Base-by-base conservation (phyloP, 2,113 vertebrate species). In the Sminthopsis crassicaudata region DNA sequence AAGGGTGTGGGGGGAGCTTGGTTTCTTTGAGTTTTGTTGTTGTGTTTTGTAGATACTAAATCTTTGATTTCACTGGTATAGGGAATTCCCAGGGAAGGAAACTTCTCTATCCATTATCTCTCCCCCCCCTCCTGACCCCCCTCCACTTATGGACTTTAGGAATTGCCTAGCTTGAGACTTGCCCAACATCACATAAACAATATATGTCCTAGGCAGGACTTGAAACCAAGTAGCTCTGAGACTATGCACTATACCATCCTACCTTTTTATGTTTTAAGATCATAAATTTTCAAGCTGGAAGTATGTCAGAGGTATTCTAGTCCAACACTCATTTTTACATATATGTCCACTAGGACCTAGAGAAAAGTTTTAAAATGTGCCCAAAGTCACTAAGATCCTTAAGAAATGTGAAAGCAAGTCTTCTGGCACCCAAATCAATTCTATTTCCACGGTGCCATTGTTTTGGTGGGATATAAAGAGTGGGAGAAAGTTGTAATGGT, bases 401-500 rank as follows among this genome's bases (percentile, higher is more conserved):
- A 67, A 36, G 57, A 30, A 60, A 84, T 84, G 42, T 42, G 36
- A 84, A 42, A n/a, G 42, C 67, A 84, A 67, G 60, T 84, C 5
- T 23, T 84, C n/a, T 84, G n/a, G 42, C n/a, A 84, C n/a, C 16
- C 7, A 42, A 76, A 16, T 36, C 4, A 76, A 76, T 14, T 36
- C 36, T 67, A 19, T 67, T 67, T 67, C 57, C 57, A 67, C n/a
- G 16, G 36, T 19, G 19, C 60, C 60, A n/a, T n/a, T 67, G 60
- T 76, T 60, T 16, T 14, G 3, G 14, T 11, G 36, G 36, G 36
- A 3, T 42, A 42, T 8, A 2, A 84, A 7, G 67, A 51, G 10
- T 90, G 52, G 90, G 89, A 91, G 94, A 92, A 55, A 94, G 67
- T 89, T 30, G 91, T 96, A 94, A 91, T 96, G 93, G 76, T 93